Base-by-base conservation (phyloP, 2,113 vertebrate species). In the Cyprinodon variegatus region DNA sequence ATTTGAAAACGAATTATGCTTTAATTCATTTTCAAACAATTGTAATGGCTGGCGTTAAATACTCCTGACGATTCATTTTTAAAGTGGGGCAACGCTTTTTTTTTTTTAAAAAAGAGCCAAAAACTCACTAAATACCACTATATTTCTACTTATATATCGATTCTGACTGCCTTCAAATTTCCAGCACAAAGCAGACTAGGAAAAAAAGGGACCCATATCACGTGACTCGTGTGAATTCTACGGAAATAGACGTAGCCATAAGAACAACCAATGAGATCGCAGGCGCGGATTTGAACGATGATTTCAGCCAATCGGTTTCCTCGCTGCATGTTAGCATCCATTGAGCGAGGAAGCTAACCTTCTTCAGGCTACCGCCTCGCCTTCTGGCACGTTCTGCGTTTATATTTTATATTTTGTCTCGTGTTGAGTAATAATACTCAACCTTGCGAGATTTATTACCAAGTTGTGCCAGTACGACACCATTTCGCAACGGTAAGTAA, bases 251-350 rank as follows among this genome's bases (percentile, higher is more conserved):
- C 20, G 12, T 17, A 0, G 0, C 2, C 0, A 0, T 29, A 4
- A 6, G 57, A 43, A 12, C 0, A 72, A 59, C 92, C 90, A 95
- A 93, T 94, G 79, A 82, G 0, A 76, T 70, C 15, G 39, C 60
- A 59, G 61, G 91, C 92, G 86, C 82, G 83, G 88, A 74, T 61
- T 77, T 66, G 63, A 83, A 63, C 62, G 36, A 93, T 92, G 29
- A 63, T 83, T 59, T 66, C 29, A 22, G 57, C 93, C 93, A 94
- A 95, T 94, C 83, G 90, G 37, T 12, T 1, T 6, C 48, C 2
- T 4, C 0, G 0, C 1, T 63, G 0, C 1, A 2, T 38, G 17
- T 17, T n/a, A n/a, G 53, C 29, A 11, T 41, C 64, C 22, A 39
- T 48, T 2, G 1, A 20, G 71, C 17, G 3, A 0, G 4, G 17